Evolutionary conservation across 2,888 invertebrate genomes (phyloP), one percentile per base, ranked within the genome.

Genomic region (Halocaridina rubra): DNA sequence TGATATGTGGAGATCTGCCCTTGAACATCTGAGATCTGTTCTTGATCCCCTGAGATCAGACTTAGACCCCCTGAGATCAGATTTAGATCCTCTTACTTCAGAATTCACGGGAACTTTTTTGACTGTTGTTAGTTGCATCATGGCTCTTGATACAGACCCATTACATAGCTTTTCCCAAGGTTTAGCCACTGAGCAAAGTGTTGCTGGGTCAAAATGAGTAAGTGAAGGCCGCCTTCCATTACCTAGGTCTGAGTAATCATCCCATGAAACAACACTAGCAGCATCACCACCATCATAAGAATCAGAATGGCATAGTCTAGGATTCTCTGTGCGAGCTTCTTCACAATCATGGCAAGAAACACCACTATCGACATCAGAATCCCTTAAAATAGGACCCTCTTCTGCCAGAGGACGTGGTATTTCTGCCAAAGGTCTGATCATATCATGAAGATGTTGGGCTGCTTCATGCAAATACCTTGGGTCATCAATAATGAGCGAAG

Each of bases 141-240:
- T 77, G 27, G 88, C 88, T 22, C 88, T 82, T 32, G 82, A 81
- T 3, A 86, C 86, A 74, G 85, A 85, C 19, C 88, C 88, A 75
- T 80, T 84, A 46, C 88, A 88, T 10, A 88, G 61, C 53, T 86
- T 88, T 57, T 86, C 84, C 88, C 88, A 88, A 16, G 88, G 88
- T 61, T 82, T 88, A 22, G 84, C 64, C 22, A 53, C 75, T 19
- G 80, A 75, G 30, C 81, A 82, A 8, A 78, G 64, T 4, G 69
- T 76, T 7, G 72, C 46, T 3, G 59, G 74, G 64, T 84, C 84
- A 69, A 79, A 33, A 29, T 84, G 84, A 3, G 61, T 84, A 16
- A 80, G 67, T 33, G 84, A 74, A 13, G 74, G 67, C 8, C 77
- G 32, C 22, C 84, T 61, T n/a, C 84, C 84, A 7, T 29, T 32